Conservation (phyloP, 2,113 vertebrate species). For the Colaptes auratus region DNA sequence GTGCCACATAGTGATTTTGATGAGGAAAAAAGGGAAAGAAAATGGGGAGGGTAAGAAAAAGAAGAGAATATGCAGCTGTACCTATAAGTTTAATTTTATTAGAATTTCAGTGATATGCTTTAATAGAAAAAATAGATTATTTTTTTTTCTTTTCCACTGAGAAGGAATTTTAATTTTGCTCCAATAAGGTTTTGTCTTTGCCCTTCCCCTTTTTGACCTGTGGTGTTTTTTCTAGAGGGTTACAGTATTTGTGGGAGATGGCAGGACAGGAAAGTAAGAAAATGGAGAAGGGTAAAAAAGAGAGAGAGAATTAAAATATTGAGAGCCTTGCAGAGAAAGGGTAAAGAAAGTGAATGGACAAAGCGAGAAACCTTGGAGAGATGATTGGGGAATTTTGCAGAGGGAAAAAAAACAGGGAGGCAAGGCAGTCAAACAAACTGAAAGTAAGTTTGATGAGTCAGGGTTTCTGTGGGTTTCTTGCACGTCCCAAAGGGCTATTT, state of each 20-base stretch:
- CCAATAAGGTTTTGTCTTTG: background rate
- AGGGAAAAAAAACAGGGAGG: fast-evolving
- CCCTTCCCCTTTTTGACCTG: background rate
- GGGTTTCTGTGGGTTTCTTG: slow-evolving; percentile 49
- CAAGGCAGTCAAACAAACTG: background rate
- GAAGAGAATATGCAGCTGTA: background rate
- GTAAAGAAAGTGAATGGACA: background rate
- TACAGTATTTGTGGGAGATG: background rate
- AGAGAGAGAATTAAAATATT: background rate
- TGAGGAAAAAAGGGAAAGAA: background rate
- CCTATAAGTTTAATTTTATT: fast-evolving
- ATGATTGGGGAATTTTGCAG: background rate
- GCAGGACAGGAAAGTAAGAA: background rate
- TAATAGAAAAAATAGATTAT: background rate
- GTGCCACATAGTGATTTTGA: fast-evolving
- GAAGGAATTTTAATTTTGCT: background rate
- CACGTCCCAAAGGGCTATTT: slow-evolving; percentile 9
- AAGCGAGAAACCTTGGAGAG: background rate
- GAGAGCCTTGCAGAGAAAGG: background rate
- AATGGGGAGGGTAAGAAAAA: background rate
- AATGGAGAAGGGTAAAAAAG: background rate
- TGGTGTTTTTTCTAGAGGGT: background rate
- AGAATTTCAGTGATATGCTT: background rate
- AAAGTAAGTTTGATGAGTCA: slow-evolving; percentile 45
- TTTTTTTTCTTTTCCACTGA: background rate